phyloP scores from a whole-genome alignment of 1,140 invertebrate genomes.

The Eurosta solidaginis region DNA sequence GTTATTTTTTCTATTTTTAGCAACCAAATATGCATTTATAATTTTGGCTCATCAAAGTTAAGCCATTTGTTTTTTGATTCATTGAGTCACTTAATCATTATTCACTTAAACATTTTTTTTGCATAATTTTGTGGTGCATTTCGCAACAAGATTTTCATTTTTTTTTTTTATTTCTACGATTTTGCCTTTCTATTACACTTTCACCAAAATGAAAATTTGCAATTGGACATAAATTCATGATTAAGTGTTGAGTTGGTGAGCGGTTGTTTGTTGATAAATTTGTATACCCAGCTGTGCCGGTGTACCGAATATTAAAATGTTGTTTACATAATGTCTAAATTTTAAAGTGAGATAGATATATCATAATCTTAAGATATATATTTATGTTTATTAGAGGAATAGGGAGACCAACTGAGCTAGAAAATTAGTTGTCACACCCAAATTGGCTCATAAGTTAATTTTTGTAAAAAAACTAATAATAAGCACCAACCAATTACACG shows the following conservation, averaged over 20 bases:
- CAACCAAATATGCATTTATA: not conserved
- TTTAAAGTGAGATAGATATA: no score
- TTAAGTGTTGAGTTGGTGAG: constrained; percentile 1
- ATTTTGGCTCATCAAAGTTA: not conserved
- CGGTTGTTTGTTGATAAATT: not conserved
- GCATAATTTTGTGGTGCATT: not conserved
- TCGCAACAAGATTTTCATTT: not conserved
- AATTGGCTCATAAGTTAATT: no score
- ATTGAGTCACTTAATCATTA: no score
- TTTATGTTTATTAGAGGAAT: no score
- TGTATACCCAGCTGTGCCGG: no score
- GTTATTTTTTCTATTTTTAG: not conserved
- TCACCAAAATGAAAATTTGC: constrained; percentile 19
- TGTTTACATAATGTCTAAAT: no score
- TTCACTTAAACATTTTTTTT: not conserved
- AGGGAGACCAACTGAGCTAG: no score
- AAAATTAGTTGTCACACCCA: no score
- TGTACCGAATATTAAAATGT: no score
- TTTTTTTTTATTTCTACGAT: not conserved
- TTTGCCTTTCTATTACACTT: constrained; percentile 10
- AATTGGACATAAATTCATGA: not conserved
- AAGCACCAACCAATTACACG: no score
- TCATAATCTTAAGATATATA: no score
- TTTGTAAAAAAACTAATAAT: no score
- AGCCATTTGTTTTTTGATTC: not conserved